Base-by-base conservation (phyloP, 2,888 invertebrate species). In the Trichopria drosophilae region DNA sequence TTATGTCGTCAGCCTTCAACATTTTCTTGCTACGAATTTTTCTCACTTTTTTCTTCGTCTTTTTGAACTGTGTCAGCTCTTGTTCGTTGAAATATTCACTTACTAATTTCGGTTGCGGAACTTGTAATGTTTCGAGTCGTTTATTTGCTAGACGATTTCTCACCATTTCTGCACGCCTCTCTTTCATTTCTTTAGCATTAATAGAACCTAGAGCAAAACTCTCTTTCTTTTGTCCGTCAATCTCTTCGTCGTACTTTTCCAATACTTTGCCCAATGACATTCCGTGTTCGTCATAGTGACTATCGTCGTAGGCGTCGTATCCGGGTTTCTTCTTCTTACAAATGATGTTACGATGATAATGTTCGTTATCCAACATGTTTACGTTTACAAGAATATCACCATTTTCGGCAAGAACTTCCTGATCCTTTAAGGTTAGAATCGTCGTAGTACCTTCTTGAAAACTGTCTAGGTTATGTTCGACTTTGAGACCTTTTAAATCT, bases 241-340 rank as follows among this genome's bases (percentile, higher is more conserved):
- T 87, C 76, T 95, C 95, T 68, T 95, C 95, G 73, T 98, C 95
- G 72, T 99, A 98, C 78, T 99, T 95, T 62, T 86, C 80, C 18
- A 99, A 81, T 39, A 99, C 79, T 9, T 83, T 81, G 59, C 81
- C 80, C 57, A 77, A 78, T 3, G 84, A 82, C 51, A 85, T 80
- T 4, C 86, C 84, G 50, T 81, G 81, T 46, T 86, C 84, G 66
- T 87, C 86, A 53, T 84, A 79, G 60, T 87, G 84, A 35, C 85
- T 88, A 59, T 90, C 90, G 60, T 94, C 94, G 73, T 88, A 87
- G 26, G 87, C 88, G 67, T 90, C 90, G 75, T 96, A 96, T 2
- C 89, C 86, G 2, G 86, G 84, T 60, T 93, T 93, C 66, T 88
- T 87, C 72, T 90, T 91, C 64, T 88, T 89, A 68, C 89, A 86